These are phyloP conservation scores for Macropus fuliginosus DNA, from an alignment of 2,797 vertebrate species.

Conservation along the genomic window DNA sequence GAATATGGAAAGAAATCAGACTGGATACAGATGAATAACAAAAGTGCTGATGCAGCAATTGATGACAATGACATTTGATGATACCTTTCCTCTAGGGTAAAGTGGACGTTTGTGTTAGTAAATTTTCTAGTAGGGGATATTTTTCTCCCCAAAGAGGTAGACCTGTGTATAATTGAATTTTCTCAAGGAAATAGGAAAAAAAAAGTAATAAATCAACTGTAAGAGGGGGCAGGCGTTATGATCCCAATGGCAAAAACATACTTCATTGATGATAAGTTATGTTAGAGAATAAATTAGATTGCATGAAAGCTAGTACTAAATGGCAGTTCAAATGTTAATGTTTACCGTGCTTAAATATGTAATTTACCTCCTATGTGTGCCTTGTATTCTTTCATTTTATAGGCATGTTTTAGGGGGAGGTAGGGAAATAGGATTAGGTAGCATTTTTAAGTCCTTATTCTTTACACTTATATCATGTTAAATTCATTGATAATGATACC, in stretches of 20 bases:
- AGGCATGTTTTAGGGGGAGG: conserved; percentile 40
- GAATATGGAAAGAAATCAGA: not conserved
- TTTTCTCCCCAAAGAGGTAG: conserved; percentile 57
- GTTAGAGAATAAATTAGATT: conserved; percentile 68
- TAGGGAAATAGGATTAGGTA: conserved; percentile 35
- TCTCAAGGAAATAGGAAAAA: conserved; percentile 40
- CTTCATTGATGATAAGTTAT: conserved; percentile 57
- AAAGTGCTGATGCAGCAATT: conserved; percentile 12
- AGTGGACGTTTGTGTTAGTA: conserved; percentile 47
- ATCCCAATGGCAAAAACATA: conserved; percentile 70
- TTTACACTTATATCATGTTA: conserved; percentile 78
- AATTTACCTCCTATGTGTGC: conserved; percentile 27
- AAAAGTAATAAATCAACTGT: conserved; percentile 69
- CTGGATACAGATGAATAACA: not conserved
- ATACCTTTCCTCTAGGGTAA: conserved; percentile 5
- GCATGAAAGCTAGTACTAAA: not conserved
- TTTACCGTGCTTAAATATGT: conserved; percentile 63
- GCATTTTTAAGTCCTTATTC: conserved; percentile 47
- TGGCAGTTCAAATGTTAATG: conserved; percentile 60
- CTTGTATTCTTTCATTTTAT: conserved; percentile 61
- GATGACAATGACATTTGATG: conserved; percentile 31
- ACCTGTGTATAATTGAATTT: conserved; percentile 56
- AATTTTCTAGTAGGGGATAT: conserved; percentile 47
- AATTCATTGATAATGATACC: conserved; percentile 79
- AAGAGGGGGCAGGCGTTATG: conserved; percentile 49